Percentiles rank a stretch among this genome's conserved stretches.
Evolutionary conservation across 2,113 vertebrate species (phyloP).

Genomic region (Ia io): DNA sequence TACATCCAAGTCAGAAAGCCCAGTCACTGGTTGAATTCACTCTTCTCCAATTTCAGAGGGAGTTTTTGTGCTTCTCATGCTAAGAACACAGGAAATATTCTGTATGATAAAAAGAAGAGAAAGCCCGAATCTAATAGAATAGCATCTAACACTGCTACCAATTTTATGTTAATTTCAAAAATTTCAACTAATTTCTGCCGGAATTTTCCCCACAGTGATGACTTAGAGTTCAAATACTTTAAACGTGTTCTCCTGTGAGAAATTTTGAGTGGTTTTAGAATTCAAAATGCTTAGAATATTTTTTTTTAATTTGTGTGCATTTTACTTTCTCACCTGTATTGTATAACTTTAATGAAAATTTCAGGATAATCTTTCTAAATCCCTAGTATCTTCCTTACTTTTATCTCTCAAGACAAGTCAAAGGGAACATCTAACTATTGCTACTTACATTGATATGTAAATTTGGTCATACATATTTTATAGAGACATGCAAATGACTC

Average conservation of each 20-base stretch:
- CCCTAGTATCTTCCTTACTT: conserved; percentile 53
- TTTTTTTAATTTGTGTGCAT: not conserved
- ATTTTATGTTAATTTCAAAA: conserved; percentile 49
- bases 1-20: not conserved
- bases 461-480: conserved; percentile 68
- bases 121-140: not conserved
- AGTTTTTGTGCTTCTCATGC: not conserved
- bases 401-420: conserved; percentile 51
- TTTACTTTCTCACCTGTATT: conserved; percentile 47
- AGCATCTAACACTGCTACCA: not conserved
- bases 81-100: not conserved
- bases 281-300: conserved; percentile 22
- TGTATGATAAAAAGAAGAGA: not conserved
- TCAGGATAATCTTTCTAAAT: conserved; percentile 69
- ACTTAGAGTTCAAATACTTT: not conserved
- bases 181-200: conserved; percentile 24
- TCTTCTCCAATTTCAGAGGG: not conserved
- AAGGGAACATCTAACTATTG: conserved; percentile 43
- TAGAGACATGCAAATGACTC: conserved; percentile 53
- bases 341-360: conserved; percentile 62
- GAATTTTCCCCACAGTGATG: not conserved
- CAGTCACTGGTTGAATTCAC: not conserved
- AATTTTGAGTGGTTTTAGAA: conserved; percentile 21
- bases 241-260: not conserved
- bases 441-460: conserved; percentile 70